Base-by-base conservation (phyloP, 2,888 invertebrate genomes). In the Drosophila siamana region DNA sequence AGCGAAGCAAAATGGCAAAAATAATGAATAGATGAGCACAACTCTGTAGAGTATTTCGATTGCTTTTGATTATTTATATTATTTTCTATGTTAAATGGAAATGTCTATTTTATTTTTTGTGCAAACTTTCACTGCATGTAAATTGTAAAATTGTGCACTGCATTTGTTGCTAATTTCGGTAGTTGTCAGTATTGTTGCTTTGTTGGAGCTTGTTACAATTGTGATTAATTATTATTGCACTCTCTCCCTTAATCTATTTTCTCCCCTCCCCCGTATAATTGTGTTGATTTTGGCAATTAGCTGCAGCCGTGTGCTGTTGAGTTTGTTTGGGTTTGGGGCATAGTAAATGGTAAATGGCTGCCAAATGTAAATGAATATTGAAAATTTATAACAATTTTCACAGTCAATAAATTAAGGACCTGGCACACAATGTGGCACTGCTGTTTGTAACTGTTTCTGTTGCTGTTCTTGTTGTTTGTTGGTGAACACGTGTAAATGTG, bases 381-480 rank as follows among this genome's bases (percentile, higher is more conserved):
- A 48, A 71, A 71, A 80, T 69, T 73, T 80, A 65, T 78, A 64
- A 68, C 63, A 64, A 64, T 80, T 76, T 80, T 75, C 68, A 71
- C 67, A 78, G 80, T 69, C 75, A 69, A 75, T 74, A 77, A 74
- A 77, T 77, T 65, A 74, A 65, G 40, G 22, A 61, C 51, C 33
- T 46, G 55, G 16, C 47, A 36, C 30, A 51, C 50, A 61, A 59
- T 51, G 59, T 16, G 43, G n/a, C 6, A 26, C 1, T 30, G 50
- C 8, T 51, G 19, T 33, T 30, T 52, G 56, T 56, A 63, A 47
- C 33, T 60, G 22, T n/a, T 30, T 50, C 11, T 47, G 22, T 33
- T 30, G 19, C 48, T 69, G 38, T 38, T 56, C 38, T 36, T 52
- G 48, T 60, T 71, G 51, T 38, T 38, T 60, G 30, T n/a, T 30